phyloP scores from a whole-genome alignment of 2,888 invertebrate genomes.

The Deroplatys truncata region DNA sequence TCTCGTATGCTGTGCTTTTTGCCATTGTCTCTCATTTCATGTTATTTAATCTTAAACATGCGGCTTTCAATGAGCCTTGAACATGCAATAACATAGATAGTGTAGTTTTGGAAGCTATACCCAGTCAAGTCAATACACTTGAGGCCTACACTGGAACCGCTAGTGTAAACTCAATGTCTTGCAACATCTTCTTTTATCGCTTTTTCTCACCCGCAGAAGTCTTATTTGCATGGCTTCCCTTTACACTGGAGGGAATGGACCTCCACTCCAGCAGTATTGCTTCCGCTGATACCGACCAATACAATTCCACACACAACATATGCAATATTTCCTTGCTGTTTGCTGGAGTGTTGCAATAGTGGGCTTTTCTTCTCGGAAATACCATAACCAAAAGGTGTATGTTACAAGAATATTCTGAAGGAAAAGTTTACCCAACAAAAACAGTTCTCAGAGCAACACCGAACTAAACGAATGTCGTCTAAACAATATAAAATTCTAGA shows the following conservation, averaged over 20 bases:
- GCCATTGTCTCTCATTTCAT: too few relatives aligned
- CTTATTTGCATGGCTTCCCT: background rate
- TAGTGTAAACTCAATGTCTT: background rate
- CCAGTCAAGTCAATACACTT: background rate
- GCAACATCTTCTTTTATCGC: background rate
- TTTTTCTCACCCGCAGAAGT: background rate
- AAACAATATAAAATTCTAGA: too few relatives aligned
- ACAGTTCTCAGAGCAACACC: background rate
- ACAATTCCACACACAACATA: background rate
- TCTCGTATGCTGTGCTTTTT: too few relatives aligned
- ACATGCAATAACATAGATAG: background rate
- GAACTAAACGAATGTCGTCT: background rate
- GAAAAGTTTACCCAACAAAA: background rate
- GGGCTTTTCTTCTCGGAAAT: background rate
- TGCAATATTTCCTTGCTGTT: background rate
- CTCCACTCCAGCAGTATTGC: background rate
- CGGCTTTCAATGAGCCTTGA: background rate
- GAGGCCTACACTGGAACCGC: background rate
- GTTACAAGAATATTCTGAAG: background rate
- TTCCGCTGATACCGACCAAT: background rate
- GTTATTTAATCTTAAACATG: too few relatives aligned
- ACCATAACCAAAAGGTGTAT: background rate
- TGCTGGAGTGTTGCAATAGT: background rate
- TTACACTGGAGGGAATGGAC: background rate
- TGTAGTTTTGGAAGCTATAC: background rate